A percentile compares a stretch with the other conserved stretches of the same genome.
These are phyloP conservation scores for Oreocharis arfaki DNA, from an alignment of 2,113 vertebrate species.

Conservation along the genomic window DNA sequence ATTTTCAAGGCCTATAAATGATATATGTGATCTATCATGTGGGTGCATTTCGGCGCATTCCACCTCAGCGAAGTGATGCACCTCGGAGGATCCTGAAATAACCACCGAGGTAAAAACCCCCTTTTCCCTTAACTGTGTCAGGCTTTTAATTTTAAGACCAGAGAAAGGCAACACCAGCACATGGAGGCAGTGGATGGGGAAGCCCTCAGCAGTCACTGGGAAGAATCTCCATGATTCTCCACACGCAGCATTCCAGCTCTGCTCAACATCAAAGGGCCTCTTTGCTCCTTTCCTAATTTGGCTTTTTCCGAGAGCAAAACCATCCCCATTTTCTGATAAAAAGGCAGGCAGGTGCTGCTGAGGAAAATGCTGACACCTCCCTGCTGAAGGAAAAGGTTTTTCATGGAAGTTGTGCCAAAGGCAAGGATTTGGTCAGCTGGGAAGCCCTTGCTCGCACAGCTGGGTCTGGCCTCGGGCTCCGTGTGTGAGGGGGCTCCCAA, in stretches of 20 bases:
- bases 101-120: no score
- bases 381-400: background rate
- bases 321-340: background rate
- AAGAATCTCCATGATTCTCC: background rate
- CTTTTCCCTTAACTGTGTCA: no score
- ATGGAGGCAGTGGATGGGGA: background rate
- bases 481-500: accelerated
- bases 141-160: no score
- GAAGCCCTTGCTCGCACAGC: background rate
- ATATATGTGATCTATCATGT: no score
- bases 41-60: no score
- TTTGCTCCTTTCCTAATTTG: background rate
- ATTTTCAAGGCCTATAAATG: no score
- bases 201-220: background rate
- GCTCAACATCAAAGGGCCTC: background rate
- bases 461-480: background rate
- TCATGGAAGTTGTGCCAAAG: background rate
- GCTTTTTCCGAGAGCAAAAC: background rate
- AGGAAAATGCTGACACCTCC: background rate
- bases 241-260: background rate
- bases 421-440: background rate
- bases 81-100: no score
- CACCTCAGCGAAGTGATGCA: no score
- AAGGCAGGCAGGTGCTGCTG: background rate
- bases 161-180: background rate